Conservation (phyloP, 2,888 invertebrate genomes). For the Tryphoninae sp. region DNA sequence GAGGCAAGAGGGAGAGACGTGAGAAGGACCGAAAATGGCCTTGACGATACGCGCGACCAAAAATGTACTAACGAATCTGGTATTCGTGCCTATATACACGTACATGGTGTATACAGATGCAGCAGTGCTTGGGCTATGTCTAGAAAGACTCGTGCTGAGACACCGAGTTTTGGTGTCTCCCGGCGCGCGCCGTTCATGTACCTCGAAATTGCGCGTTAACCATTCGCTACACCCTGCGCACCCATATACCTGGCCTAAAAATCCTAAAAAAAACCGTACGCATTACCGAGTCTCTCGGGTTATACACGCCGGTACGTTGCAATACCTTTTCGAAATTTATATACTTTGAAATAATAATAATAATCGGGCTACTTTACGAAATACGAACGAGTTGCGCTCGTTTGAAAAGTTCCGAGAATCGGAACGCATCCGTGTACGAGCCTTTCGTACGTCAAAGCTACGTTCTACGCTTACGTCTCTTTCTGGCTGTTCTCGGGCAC, state of each 20-base stretch:
- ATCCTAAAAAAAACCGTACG: too few species aligned
- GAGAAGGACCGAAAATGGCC: slow-evolving; percentile 16
- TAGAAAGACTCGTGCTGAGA: slow-evolving; percentile 54
- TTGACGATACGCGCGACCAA: slow-evolving; percentile 54
- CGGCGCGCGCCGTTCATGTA: slow-evolving; percentile 75
- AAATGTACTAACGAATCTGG: slow-evolving; percentile 8
- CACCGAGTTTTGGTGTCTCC: slow-evolving; percentile 57
- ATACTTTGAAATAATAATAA: too few species aligned
- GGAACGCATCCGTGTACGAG: background rate
- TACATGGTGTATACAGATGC: background rate
- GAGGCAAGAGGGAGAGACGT: background rate
- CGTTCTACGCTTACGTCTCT: slow-evolving; percentile 6
- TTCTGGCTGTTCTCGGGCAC: slow-evolving; percentile 14
- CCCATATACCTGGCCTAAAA: background rate
- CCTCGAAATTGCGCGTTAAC: slow-evolving; percentile 77
- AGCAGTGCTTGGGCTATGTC: slow-evolving; percentile 36
- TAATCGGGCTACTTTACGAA: slow-evolving; percentile 29
- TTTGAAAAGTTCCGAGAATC: slow-evolving; percentile 50
- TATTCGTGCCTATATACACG: background rate
- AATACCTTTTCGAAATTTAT: too few species aligned
- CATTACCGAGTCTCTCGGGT: too few species aligned
- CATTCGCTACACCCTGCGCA: background rate
- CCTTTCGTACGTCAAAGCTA: too few species aligned
- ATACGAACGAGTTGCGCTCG: slow-evolving; percentile 51
- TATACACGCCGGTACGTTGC: too few species aligned